Evolutionary conservation across 2,888 invertebrate species (phyloP), one percentile per base, ranked within the genome.

Genomic region (Eulithis prunata): DNA sequence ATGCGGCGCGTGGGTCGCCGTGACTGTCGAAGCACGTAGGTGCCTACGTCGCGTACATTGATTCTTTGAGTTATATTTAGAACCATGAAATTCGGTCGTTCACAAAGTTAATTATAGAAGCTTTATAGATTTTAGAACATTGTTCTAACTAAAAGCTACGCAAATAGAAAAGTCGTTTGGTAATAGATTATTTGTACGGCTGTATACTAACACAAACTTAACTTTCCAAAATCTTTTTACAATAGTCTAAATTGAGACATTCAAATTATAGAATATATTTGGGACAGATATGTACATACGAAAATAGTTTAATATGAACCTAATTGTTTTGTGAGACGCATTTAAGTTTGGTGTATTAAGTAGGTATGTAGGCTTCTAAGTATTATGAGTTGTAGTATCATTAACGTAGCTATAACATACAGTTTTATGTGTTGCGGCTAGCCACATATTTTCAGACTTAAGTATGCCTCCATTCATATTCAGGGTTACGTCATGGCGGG

Each of bases 21-120:
- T 54, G 62, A 57, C 36, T 66, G 36, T 32, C 52, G 56, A 55
- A 53, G 60, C 57, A 62, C 55, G 47, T 64, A 21, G 21, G 21
- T 21, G 2, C 32, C 32, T 32, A 67, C 21, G 13, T 63, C 41
- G 21, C 32, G 46, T 56, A 69, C 70, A 68, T 69, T 69, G 66
- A 68, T 67, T 67, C 63, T 65, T 56, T 51, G 51, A 69, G 57
- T 69, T 71, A 73, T 70, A 71, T 71, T 70, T 71, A 73, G 71
- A 68, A 66, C n/a, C 11, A 49, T 56, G 12, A 49, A 41, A 56
- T 55, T 61, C 8, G 58, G 63, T 54, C 49, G 41, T 14, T 49
- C 58, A 64, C 64, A 61, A 58, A 66, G 56, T 52, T 70, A 65
- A 63, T 68, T 68, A 69, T 66, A 69, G 55, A 59, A 58, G 13